Base-by-base conservation (phyloP, 1,140 invertebrate genomes). In the Bursaphelenchus mucronatus region DNA sequence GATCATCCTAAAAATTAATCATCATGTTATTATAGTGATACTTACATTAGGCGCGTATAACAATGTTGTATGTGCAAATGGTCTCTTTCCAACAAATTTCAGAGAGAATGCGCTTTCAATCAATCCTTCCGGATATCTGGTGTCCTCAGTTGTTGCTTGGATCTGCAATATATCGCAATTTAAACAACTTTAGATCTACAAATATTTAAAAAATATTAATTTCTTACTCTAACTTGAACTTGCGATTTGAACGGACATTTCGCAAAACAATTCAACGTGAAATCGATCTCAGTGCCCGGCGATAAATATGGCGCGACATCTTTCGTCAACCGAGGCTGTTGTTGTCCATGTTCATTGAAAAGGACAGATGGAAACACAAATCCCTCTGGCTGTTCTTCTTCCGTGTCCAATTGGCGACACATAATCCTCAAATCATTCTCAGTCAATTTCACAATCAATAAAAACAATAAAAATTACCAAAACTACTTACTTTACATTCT, bases 41-140 rank as follows among this genome's bases (percentile, higher is more conserved):
- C 19, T 55, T 45, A 55, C 53, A 44, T 55, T 55, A n/a, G n/a
- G n/a, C 4, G 19, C 41, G 13, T 15, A 19, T 21, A 59, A 43
- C 3, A n/a, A 44, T 15, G 13, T 30, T 4, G 41, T 44, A 44
- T 44, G 13, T 11, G 40, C 11, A 50, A 59, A 59, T 39, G 57
- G 57, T 39, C 11, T 11, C 11, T 11, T 13, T 30, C 57, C 19
- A 0, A 44, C 11, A 11, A 59, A 17, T n/a, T 39, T 17, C 2
- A 59, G 45, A 50, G 13, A 44, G 57, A 59, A 59, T 39, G 57
- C 11, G 57, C 19, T n/a, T 30, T 59, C 57, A 39, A 59, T 13
- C 19, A 59, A 13, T 19, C 40, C 57, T 4, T 43, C 57, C 17
- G 45, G 52, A 13, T 44, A 59, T 15, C 13, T 43, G 21, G 57